Conservation (phyloP, 1,140 invertebrate genomes). For the Aethina tumida region DNA sequence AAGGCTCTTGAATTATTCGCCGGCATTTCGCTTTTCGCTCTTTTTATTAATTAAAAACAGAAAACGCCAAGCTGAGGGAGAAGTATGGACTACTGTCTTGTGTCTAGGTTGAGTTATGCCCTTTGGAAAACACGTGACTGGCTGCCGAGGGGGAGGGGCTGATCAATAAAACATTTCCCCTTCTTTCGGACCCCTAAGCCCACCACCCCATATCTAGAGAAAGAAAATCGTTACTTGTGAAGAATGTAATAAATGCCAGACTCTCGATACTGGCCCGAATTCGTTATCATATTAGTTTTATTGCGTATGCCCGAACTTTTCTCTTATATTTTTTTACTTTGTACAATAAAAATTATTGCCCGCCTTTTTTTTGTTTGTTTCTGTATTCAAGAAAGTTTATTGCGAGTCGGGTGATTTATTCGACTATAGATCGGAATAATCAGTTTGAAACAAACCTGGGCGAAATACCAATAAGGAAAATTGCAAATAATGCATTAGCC, state of each 20-base stretch:
- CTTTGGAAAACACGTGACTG: slow-evolving; percentile 30
- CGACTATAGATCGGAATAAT: too few species aligned
- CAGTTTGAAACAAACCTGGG: too few species aligned
- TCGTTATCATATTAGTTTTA: slow-evolving; percentile 2
- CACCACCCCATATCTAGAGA: slow-evolving; percentile 19
- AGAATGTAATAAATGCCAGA: slow-evolving; percentile 30
- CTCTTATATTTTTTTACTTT: slow-evolving; percentile 1
- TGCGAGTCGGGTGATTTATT: too few species aligned
- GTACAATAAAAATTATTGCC: too few species aligned
- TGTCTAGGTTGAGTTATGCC: slow-evolving; percentile 32
- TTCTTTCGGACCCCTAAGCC: slow-evolving; percentile 17
- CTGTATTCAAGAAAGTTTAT: too few species aligned
- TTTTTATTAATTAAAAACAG: slow-evolving; percentile 23
- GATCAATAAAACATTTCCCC: slow-evolving; percentile 35
- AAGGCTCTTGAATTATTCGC: too few species aligned
- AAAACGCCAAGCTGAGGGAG: slow-evolving; percentile 12
- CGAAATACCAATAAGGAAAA: too few species aligned
- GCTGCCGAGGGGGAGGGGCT: slow-evolving; percentile 22
- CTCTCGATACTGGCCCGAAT: too few species aligned
- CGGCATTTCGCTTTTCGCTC: too few species aligned
- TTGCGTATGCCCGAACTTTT: slow-evolving; percentile 3
- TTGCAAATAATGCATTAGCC: too few species aligned
- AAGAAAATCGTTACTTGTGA: slow-evolving; percentile 33
- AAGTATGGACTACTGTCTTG: slow-evolving; percentile 17
- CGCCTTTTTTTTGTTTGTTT: too few species aligned